Conservation (phyloP, 2,113 vertebrate species). For the Oreamnos americanus region DNA sequence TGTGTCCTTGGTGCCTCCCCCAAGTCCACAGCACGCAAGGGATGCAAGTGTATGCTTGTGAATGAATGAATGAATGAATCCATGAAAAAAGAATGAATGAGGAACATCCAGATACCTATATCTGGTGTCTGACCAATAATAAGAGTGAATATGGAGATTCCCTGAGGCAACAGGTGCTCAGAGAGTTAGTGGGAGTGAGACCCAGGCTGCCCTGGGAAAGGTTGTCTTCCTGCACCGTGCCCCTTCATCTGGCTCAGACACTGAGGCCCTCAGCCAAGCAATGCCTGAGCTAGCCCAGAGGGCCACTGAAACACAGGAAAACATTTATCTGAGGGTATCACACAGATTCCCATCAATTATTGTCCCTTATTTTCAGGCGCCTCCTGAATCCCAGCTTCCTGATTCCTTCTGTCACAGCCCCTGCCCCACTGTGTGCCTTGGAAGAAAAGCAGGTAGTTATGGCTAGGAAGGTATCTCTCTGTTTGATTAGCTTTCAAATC, state of each 20-base stretch:
- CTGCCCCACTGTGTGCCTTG: background rate
- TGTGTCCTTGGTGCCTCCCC: background rate
- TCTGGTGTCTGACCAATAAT: background rate
- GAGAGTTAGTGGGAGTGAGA: background rate
- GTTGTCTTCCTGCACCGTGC: fast-evolving
- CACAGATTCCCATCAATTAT: background rate
- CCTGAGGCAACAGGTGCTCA: background rate
- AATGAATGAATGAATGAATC: background rate
- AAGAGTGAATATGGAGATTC: background rate
- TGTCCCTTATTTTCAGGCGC: background rate
- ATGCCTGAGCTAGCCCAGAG: background rate
- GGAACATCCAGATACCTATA: background rate
- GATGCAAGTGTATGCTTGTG: no score
- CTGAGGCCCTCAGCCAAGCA: no score
- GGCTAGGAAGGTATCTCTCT: background rate
- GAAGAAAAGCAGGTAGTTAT: no score
- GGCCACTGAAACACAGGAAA: background rate
- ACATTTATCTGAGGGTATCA: background rate
- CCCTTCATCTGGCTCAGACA: background rate
- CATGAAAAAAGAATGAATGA: background rate
- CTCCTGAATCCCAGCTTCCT: background rate
- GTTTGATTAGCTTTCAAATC: background rate
- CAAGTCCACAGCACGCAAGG: background rate
- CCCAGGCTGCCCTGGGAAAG: background rate
- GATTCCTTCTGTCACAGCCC: background rate